Conservation (phyloP, 2,888 invertebrate genomes). For the Hypolimnas misippus region DNA sequence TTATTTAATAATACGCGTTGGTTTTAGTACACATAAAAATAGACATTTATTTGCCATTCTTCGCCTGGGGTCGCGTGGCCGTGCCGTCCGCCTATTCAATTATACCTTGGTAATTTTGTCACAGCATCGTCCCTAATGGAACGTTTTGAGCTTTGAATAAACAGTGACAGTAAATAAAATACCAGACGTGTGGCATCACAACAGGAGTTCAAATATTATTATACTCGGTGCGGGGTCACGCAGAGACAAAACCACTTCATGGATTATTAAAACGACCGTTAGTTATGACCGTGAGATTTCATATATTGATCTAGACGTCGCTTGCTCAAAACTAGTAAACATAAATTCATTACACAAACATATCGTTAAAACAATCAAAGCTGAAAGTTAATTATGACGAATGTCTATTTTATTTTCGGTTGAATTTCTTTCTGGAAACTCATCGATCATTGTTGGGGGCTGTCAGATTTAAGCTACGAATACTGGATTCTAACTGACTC, state of each 20-base stretch:
- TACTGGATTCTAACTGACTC: constrained; percentile 54
- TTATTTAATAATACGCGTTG: constrained; percentile 60
- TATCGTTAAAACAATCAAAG: constrained; percentile 2
- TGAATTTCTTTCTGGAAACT: constrained; percentile 41
- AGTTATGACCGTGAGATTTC: constrained; percentile 57
- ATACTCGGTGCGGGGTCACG: constrained; percentile 58
- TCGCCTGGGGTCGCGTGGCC: constrained; percentile 71
- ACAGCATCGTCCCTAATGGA: constrained; percentile 75
- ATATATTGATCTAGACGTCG: constrained; percentile 8
- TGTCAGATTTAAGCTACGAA: constrained; percentile 47
- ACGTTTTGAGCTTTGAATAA: constrained; percentile 70
- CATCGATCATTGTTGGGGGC: constrained; percentile 52
- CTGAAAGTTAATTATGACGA: constrained; percentile 51
- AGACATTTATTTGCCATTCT: constrained; percentile 71
- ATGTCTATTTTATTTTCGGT: constrained; percentile 74
- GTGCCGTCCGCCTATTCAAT: constrained; percentile 80
- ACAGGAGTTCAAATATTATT: constrained; percentile 75
- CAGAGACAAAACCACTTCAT: constrained; percentile 56
- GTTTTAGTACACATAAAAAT: constrained; percentile 58
- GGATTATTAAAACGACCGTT: constrained; percentile 61
- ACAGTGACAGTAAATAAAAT: constrained; percentile 69
- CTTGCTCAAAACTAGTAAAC: background rate
- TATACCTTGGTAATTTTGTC: constrained; percentile 64
- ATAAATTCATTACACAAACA: background rate
- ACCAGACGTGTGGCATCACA: constrained; percentile 75